Evolutionary conservation across 2,888 invertebrate genomes (phyloP).

Genomic region (Eupithecia exiguata): DNA sequence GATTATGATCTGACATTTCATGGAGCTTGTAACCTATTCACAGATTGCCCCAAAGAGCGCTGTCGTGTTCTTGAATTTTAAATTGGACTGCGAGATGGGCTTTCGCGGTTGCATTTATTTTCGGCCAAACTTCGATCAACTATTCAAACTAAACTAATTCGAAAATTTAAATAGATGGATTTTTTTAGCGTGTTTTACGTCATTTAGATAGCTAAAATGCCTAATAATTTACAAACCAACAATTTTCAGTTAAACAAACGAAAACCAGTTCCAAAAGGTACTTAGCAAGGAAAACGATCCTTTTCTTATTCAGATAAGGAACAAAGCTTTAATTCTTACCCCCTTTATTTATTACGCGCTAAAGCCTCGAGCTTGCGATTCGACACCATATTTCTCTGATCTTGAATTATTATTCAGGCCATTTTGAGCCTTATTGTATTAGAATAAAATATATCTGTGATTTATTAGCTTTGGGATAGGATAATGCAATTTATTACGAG

Average conservation of each 20-base stretch:
- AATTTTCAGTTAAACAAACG: conserved; percentile 3
- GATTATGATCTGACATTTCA: background rate
- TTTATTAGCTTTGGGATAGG: conserved; percentile 26
- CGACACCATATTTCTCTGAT: conserved; percentile 26
- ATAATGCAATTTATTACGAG: conserved; percentile 35
- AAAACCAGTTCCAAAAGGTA: conserved; percentile 11
- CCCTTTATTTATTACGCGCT: conserved; percentile 78
- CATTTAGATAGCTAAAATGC: background rate
- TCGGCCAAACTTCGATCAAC: background rate
- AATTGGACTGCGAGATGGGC: background rate
- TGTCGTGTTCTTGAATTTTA: conserved; percentile 17
- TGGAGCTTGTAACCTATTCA: conserved; percentile 9
- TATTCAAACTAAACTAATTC: background rate
- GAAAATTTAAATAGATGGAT: background rate
- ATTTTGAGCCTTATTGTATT: conserved; percentile 32
- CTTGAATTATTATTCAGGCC: conserved; percentile 31
- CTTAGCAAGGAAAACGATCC: conserved; percentile 62
- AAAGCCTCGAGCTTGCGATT: conserved; percentile 72
- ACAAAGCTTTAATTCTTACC: conserved; percentile 55
- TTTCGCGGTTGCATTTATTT: background rate
- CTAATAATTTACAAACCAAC: background rate
- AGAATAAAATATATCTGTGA: conserved; percentile 22
- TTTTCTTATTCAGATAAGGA: conserved; percentile 67
- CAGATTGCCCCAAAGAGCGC: background rate
- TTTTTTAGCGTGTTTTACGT: background rate